Base-by-base conservation (phyloP, 2,888 invertebrate species). In the Melipona bicolor region DNA sequence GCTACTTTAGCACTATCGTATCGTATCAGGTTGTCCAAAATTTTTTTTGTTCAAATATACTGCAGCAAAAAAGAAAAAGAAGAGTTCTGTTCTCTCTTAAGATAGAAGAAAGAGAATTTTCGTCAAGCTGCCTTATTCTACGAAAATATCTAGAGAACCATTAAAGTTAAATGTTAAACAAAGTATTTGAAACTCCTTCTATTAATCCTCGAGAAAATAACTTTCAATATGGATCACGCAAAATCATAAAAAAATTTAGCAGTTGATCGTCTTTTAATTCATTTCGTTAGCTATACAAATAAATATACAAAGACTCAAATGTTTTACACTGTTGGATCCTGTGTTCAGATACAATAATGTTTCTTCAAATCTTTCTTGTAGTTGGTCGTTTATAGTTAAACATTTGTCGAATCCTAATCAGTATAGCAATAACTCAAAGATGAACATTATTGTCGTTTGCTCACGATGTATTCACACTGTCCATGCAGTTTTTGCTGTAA, bases 401-500 rank as follows among this genome's bases (percentile, higher is more conserved):
- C 56, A n/a, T 56, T 59, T 13, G 56, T 59, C 56, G n/a, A n/a
- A 15, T 59, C 15, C 13, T 24, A 59, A 59, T 59, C 52, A 67
- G 17, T 27, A 24, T 43, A 71, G 54, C 56, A 76, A 52, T 62
- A 43, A n/a, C 52, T 61, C 61, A 52, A 68, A 68, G 59, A 49
- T 62, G 43, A 24, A 49, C 50, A 52, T 50, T 43, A 36, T 73
- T 54, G 27, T 61, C 32, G 24, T 52, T 67, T 61, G 68, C 68
- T 56, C 36, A 27, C 15, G 36, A 71, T 85, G 43, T 59, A 79
- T 61, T 81, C 67, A 79, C 56, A 21, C 59, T 65, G 79, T 32
- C 19, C 50, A 62, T 50, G 67, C 27, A 52, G 15, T 80, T 77
- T 76, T 62, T 64, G 67, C 78, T 75, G 72, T 79, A 76, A 86